Evolutionary conservation across 2,797 vertebrate genomes (phyloP), one percentile per base, ranked within the genome.

Genomic region (Agapornis canus): DNA sequence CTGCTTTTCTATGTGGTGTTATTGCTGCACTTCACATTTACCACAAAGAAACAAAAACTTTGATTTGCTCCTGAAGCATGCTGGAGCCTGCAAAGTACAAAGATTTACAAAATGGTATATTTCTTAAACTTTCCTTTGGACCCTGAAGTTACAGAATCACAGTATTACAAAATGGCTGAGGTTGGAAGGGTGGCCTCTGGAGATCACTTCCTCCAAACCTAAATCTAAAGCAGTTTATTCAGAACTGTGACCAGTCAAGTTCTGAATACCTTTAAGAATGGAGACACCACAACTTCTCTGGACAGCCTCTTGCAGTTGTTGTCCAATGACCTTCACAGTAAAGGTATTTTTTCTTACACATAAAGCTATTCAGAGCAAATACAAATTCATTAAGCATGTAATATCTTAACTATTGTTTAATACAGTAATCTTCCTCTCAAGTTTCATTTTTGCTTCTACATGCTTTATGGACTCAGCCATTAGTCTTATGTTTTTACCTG

Each of bases 161-260:
- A 47, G 39, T 60, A 71, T 43, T 32, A 64, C 5, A 64, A 63
- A 63, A 48, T 32, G 5, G 2, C 17, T 90, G 48, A 68, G 3
- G 8, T n/a, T 43, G 37, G 17, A 37, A 87, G n/a, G 29, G 11
- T 61, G 22, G 9, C 14, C 4, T 57, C 59, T 72, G 49, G 21
- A 69, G 19, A 61, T 20, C 23, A 31, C n/a, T 13, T 57, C 48
- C 32, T 39, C 10, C 13, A 59, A 69, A 7, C 3, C 9, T 26
- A 59, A 14, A 59, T 18, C 18, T 65, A 65, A 86, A 84, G 13
- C 21, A 57, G 25, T 20, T 69, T n/a, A 5, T 6, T 84, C 21
- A 69, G 39, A 39, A 42, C 42, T 2, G 0, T 21, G 29, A 54
- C 11, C 29, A 68, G 8, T 9, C 0, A 0, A 59, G 22, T 82